Evolutionary conservation across 2,113 vertebrate genomes (phyloP).

Genomic region (Alces alces): DNA sequence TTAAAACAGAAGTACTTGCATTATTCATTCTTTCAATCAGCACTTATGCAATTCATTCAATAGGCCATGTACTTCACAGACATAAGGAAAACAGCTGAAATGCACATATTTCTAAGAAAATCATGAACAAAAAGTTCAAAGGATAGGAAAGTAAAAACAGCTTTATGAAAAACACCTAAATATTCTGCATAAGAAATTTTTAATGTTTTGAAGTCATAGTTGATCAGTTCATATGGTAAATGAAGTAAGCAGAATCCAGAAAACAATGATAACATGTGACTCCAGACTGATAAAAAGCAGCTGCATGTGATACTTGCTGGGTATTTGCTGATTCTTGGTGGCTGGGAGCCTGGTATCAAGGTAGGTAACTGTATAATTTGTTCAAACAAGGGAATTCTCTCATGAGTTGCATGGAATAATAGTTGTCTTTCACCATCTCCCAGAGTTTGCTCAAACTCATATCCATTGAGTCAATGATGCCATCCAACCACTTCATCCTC

Average conservation of each 20-base stretch:
- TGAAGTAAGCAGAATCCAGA: background rate
- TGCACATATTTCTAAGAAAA: background rate
- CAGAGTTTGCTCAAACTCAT: background rate
- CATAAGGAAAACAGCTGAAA: background rate
- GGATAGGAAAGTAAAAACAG: background rate
- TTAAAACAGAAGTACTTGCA: background rate
- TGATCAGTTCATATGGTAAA: background rate
- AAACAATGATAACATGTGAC: background rate
- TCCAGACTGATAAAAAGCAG: background rate
- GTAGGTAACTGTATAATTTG: background rate
- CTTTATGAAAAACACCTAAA: background rate
- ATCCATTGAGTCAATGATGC: background rate
- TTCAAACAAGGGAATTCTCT: background rate
- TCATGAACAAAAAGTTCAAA: background rate
- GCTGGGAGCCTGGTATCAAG: background rate
- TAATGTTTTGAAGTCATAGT: background rate
- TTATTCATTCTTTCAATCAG: background rate
- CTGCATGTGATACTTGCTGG: background rate
- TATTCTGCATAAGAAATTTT: background rate
- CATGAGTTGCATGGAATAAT: background rate
- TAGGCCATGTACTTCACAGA: background rate
- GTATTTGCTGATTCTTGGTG: too few species aligned
- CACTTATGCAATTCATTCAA: background rate
- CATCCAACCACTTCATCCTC: background rate
- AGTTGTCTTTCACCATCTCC: background rate